Evolutionary conservation across 2,797 vertebrate species (phyloP).

Genomic region (Dipus sagitta): DNA sequence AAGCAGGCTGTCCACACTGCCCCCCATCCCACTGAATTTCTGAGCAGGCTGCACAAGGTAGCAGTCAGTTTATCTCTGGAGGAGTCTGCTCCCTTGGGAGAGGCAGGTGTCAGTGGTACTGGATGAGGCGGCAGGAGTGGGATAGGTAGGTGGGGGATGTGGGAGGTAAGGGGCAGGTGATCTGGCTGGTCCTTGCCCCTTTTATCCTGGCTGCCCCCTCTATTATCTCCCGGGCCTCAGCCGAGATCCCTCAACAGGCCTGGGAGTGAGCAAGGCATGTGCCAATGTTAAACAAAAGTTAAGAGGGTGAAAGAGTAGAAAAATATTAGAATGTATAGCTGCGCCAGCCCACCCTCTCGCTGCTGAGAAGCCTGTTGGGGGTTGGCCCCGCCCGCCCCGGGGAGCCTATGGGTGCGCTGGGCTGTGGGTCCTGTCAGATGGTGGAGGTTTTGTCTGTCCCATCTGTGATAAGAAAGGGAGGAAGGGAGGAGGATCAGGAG

Average conservation of each 20-base stretch:
- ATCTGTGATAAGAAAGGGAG: conserved; percentile 88
- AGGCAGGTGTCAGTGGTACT: conserved; percentile 48
- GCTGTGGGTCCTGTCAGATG: conserved; percentile 91
- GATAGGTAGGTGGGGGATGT: conserved; percentile 1
- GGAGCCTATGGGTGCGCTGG: conserved; percentile 78
- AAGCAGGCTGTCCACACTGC: conserved; percentile 31
- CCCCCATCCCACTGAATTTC: conserved; percentile 46
- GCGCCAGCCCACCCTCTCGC: conserved; percentile 82
- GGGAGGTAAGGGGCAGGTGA: conserved; percentile 56
- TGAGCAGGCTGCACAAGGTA: conserved; percentile 59
- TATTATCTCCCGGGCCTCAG: conserved; percentile 68
- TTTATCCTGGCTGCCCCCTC: conserved; percentile 68
- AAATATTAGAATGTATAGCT: conserved; percentile 96
- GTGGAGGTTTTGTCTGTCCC: conserved; percentile 97
- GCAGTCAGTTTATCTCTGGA: conserved; percentile 57
- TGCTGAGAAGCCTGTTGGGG: conserved; percentile 75
- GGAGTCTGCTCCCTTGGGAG: conserved; percentile 66
- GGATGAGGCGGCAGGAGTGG: conserved; percentile 62
- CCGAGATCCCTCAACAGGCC: conserved; percentile 70
- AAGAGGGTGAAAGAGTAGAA: conserved; percentile 96
- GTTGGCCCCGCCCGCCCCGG: conserved; percentile 77
- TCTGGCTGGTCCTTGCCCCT: conserved; percentile 63
- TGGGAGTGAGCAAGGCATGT: conserved; percentile 83
- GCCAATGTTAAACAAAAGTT: conserved; percentile 97
- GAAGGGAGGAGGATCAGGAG: conserved; percentile 81